Conservation (phyloP, 2,797 vertebrate genomes). For the Rhodeus uyekii region DNA sequence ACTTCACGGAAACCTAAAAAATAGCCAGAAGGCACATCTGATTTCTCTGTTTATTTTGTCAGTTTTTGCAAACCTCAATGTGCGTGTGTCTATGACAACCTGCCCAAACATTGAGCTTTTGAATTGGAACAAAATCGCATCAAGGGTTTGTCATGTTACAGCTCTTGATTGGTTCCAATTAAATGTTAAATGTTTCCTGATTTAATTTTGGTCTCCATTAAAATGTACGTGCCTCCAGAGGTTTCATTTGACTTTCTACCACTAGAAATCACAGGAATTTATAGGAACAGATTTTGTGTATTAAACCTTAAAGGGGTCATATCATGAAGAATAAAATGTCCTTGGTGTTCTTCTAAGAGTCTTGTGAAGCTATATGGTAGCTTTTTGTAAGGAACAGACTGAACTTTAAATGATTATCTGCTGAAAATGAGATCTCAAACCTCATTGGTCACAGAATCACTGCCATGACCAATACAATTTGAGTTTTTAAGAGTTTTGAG, state of each 20-base stretch:
- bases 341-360: neutral
- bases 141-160: neutral
- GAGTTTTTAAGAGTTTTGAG: neutral
- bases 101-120: constrained; percentile 32
- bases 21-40: neutral
- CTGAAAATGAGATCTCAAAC: neutral
- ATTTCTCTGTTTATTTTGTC: constrained; percentile 22
- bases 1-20: constrained; percentile 14
- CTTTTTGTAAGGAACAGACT: neutral
- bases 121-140: constrained; percentile 1
- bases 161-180: constrained; percentile 19
- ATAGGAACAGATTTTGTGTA: neutral
- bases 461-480: neutral
- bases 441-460: neutral
- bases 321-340: neutral
- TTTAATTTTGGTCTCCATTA: neutral
- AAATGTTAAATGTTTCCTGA: neutral
- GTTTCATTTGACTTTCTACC: neutral
- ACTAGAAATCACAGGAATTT: neutral
- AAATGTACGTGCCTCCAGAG: neutral
- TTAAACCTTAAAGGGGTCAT: neutral
- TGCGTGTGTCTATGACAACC: neutral
- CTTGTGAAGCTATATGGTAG: neutral
- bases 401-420: neutral
- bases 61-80: constrained; percentile 1